Evolutionary conservation across 2,797 vertebrate species (phyloP).

Genomic region (Steatocranus sp.): DNA sequence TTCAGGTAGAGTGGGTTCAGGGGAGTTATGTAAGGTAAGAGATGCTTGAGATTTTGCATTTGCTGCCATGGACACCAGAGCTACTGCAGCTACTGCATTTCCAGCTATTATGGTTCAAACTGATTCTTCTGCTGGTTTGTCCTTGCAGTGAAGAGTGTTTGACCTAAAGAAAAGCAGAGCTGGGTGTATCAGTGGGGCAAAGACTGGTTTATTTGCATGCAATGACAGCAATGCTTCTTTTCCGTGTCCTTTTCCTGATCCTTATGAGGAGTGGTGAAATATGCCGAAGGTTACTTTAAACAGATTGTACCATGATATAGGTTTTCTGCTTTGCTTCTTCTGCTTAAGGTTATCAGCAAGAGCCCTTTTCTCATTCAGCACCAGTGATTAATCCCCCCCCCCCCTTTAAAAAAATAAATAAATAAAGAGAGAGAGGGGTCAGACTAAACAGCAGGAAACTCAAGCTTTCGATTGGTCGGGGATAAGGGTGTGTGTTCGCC

Average conservation of each 20-base stretch:
- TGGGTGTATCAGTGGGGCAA: neutral
- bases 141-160: neutral
- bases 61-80: neutral
- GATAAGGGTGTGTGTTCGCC: constrained; percentile 18
- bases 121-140: neutral
- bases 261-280: neutral
- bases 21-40: neutral
- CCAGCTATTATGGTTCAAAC: neutral
- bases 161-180: constrained; percentile 15
- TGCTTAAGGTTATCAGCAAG: neutral
- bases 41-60: neutral
- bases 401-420: neutral
- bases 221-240: neutral
- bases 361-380: neutral
- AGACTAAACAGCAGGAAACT: neutral
- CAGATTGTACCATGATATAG: neutral
- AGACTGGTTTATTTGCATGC: neutral
- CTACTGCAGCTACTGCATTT: neutral
- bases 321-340: neutral
- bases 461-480: constrained; percentile 25
- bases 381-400: neutral
- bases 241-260: neutral
- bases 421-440: neutral
- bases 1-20: neutral
- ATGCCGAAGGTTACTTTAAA: neutral